These are phyloP conservation scores for Lethrus apterus DNA, from an alignment of 1,140 invertebrate species.

Conservation along the genomic window DNA sequence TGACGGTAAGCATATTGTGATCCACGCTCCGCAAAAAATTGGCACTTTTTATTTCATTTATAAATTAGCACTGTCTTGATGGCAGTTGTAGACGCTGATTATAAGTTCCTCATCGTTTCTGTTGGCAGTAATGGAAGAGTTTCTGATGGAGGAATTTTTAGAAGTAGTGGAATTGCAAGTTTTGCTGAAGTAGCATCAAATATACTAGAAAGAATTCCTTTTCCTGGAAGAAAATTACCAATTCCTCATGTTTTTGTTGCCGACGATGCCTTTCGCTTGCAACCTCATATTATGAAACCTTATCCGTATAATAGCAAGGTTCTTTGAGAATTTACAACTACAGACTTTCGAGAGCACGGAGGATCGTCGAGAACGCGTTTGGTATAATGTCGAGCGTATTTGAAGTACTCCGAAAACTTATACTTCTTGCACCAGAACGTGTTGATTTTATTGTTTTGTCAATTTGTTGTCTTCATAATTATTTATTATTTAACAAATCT, in stretches of 20 bases:
- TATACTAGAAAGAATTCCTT: slow-evolving; percentile 1
- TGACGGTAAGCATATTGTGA: slow-evolving; percentile 41
- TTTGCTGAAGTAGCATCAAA: no score
- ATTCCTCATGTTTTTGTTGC: slow-evolving; percentile 29
- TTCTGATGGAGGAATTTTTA: slow-evolving; percentile 38
- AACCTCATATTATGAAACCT: slow-evolving; percentile 40
- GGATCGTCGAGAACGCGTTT: slow-evolving; percentile 39
- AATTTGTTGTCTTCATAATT: no score
- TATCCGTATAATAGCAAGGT: slow-evolving; percentile 33
- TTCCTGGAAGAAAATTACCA: slow-evolving; percentile 18
- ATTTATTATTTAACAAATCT: no score
- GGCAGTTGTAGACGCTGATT: slow-evolving; percentile 37
- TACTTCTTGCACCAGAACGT: slow-evolving; percentile 10
- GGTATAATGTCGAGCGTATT: slow-evolving; percentile 32
- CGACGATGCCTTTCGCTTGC: slow-evolving; percentile 44
- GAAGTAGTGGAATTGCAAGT: no score
- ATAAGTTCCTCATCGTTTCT: slow-evolving; percentile 37
- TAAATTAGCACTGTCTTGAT: slow-evolving; percentile 39
- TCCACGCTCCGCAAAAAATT: no score
- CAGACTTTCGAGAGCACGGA: slow-evolving; percentile 32
- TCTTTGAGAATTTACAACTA: slow-evolving; percentile 44
- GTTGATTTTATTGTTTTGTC: no score
- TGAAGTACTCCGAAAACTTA: slow-evolving; percentile 4
- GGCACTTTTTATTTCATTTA: slow-evolving; percentile 40
- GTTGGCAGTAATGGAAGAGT: slow-evolving; percentile 34